Conservation (phyloP, 37 sponge, comb jelly and placozoan genomes). For the Petrosia ficiformis region DNA sequence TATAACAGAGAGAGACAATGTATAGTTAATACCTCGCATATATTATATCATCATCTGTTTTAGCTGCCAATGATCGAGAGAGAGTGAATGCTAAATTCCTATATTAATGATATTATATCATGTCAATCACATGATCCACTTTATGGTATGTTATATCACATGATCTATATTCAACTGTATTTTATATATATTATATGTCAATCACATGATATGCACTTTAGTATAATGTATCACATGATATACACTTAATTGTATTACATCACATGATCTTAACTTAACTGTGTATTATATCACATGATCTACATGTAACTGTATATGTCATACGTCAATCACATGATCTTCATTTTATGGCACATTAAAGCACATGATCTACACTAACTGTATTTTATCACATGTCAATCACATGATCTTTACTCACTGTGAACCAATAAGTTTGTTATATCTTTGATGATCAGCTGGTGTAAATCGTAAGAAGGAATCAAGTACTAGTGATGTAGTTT, state of each 20-base stretch:
- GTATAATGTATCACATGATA: no score
- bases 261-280: no score
- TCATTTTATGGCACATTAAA: not conserved
- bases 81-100: constrained; percentile 4
- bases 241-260: no score
- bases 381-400: not conserved
- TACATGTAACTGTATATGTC: no score
- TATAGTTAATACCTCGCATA: not conserved
- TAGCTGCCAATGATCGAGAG: constrained; percentile 1
- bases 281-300: no score
- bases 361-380: not conserved
- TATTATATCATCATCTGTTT: not conserved
- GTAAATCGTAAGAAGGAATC: constrained; percentile 48
- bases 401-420: constrained; percentile 22
- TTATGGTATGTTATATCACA: no score
- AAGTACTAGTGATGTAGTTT: constrained; percentile 12
- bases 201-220: no score
- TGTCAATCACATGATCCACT: not conserved
- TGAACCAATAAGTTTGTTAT: constrained; percentile 34
- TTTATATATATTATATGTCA: no score
- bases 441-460: constrained; percentile 52
- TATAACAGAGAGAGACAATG: not conserved
- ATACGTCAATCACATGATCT: no score
- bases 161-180: no score
- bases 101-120: not conserved